These are phyloP conservation scores for Belgica antarctica DNA, from an alignment of 2,888 invertebrate genomes.

Conservation along the genomic window DNA sequence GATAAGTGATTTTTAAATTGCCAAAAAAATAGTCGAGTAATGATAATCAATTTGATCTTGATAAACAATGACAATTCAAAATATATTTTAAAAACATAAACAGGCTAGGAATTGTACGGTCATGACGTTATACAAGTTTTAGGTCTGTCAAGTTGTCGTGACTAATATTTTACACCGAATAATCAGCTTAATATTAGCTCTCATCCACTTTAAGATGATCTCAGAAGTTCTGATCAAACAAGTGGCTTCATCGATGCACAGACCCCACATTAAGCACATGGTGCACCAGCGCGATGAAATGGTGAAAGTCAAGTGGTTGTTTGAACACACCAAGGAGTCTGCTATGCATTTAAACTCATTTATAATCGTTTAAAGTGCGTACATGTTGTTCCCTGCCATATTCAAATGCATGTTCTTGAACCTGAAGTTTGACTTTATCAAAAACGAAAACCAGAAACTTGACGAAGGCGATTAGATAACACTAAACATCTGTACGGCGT, in stretches of 20 bases:
- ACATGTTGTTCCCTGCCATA: neutral
- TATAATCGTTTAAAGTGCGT: slow-evolving; percentile 10
- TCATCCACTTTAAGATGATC: no score
- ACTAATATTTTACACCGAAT: no score
- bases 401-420: neutral
- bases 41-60: slow-evolving; percentile 33
- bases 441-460: slow-evolving; percentile 18
- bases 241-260: no score
- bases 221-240: no score
- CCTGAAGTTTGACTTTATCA: slow-evolving; percentile 11
- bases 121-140: no score
- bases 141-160: no score
- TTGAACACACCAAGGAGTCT: slow-evolving; percentile 27
- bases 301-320: slow-evolving; percentile 35
- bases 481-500: slow-evolving; percentile 30
- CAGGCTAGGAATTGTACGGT: no score
- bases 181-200: no score
- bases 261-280: slow-evolving; percentile 31
- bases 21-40: neutral
- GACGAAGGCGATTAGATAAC: slow-evolving; percentile 26
- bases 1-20: slow-evolving; percentile 36
- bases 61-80: slow-evolving; percentile 33
- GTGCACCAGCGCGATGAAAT: neutral
- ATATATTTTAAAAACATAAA: slow-evolving; percentile 23
- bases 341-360: slow-evolving; percentile 10